Percentiles rank a stretch among this genome's conserved stretches.
These are phyloP conservation scores for Actias luna DNA, from an alignment of 2,888 invertebrate species.

Conservation along the genomic window DNA sequence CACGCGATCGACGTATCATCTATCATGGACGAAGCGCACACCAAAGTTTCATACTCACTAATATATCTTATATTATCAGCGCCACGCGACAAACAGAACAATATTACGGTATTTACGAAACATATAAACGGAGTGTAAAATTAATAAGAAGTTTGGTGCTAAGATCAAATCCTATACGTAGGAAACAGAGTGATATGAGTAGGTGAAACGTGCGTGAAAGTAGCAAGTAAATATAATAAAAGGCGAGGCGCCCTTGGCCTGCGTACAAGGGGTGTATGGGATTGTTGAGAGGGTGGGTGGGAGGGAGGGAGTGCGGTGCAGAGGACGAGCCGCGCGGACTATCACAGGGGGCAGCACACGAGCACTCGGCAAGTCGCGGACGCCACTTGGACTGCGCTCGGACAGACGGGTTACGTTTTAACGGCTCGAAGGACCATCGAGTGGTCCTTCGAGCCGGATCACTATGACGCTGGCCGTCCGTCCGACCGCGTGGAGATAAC, in stretches of 20 bases:
- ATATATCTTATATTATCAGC: neutral
- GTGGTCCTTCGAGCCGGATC: conserved; percentile 13
- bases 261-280: too few species aligned
- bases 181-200: conserved; percentile 5
- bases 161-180: neutral
- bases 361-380: conserved; percentile 36
- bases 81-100: neutral
- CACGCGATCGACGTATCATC: conserved; percentile 30
- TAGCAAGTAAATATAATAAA: neutral
- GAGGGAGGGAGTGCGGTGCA: conserved; percentile 27
- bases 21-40: conserved; percentile 16
- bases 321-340: conserved; percentile 41
- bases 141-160: neutral
- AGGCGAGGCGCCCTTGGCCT: neutral
- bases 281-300: conserved; percentile 15
- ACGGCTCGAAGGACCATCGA: neutral
- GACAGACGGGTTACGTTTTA: conserved; percentile 15
- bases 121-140: neutral
- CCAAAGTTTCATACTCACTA: neutral
- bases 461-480: conserved; percentile 31
- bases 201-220: conserved; percentile 11
- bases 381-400: conserved; percentile 19
- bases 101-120: neutral
- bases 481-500: conserved; percentile 36
- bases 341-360: conserved; percentile 61